Percentiles rank a stretch among this genome's conserved stretches.
Conservation (phyloP, 2,797 vertebrate genomes). For the Capromys pilorides region DNA sequence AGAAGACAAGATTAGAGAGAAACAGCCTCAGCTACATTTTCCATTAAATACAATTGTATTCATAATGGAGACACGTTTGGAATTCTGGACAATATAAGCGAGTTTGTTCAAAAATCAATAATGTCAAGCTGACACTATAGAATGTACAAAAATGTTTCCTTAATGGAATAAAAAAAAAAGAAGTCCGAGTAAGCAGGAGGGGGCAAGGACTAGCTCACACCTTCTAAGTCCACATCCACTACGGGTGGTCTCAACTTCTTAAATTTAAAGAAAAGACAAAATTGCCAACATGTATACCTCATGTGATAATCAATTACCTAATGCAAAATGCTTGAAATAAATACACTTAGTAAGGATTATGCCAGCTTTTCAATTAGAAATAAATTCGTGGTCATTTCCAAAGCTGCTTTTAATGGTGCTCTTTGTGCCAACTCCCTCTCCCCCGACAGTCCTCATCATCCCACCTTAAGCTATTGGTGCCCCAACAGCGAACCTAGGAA, state of each 20-base stretch:
- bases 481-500: conserved; percentile 85
- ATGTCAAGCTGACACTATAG: conserved; percentile 85
- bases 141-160: conserved; percentile 84
- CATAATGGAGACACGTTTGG: conserved; percentile 85
- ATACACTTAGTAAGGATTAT: conserved; percentile 88
- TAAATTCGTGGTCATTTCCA: conserved; percentile 85
- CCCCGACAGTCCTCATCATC: conserved; percentile 86
- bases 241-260: conserved; percentile 79
- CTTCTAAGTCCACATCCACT: conserved; percentile 76
- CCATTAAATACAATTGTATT: conserved; percentile 85
- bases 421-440: conserved; percentile 86
- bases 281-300: conserved; percentile 78
- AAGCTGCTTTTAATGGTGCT: conserved; percentile 88
- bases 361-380: conserved; percentile 89
- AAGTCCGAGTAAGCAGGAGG: conserved; percentile 77
- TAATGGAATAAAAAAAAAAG: conserved; percentile 83
- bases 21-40: conserved; percentile 81
- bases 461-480: conserved; percentile 84
- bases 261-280: conserved; percentile 81
- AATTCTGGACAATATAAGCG: conserved; percentile 86
- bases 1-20: conserved; percentile 54
- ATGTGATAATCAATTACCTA: conserved; percentile 87
- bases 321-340: conserved; percentile 86
- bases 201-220: conserved; percentile 63
- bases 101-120: conserved; percentile 89